phyloP scores from a whole-genome alignment of 2,888 invertebrate genomes.

The Dynastes maya region DNA sequence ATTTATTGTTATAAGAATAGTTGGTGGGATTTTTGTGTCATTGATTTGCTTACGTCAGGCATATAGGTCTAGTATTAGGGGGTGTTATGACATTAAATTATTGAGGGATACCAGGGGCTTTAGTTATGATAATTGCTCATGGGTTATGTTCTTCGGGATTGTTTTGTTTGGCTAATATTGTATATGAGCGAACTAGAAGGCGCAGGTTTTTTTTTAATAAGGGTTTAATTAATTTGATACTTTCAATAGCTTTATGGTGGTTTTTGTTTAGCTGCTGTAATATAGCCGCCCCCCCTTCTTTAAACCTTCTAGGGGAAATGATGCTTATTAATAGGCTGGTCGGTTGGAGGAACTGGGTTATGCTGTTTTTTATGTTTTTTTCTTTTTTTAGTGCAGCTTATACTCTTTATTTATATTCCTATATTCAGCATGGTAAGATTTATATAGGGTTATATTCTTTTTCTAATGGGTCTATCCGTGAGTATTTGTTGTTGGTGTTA shows the following conservation, averaged over 20 bases:
- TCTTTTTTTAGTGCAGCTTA: constrained; percentile 79
- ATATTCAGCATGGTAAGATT: constrained; percentile 76
- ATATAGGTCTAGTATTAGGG: constrained; percentile 78
- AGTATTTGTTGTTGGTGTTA: constrained; percentile 76
- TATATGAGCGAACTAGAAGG: constrained; percentile 75
- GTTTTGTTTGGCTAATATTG: constrained; percentile 79
- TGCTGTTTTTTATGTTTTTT: constrained; percentile 74
- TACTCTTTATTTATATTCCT: constrained; percentile 79
- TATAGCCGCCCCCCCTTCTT: constrained; percentile 79
- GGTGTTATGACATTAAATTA: constrained; percentile 74
- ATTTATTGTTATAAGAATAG: constrained; percentile 73
- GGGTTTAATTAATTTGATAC: constrained; percentile 76
- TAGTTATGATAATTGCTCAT: constrained; percentile 78
- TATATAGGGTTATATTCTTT: constrained; percentile 72
- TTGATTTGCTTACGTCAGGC: constrained; percentile 80
- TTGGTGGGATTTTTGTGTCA: constrained; percentile 76
- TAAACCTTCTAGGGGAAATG: constrained; percentile 81
- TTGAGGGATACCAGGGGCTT: constrained; percentile 73
- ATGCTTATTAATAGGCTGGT: constrained; percentile 76
- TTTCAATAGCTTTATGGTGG: constrained; percentile 76
- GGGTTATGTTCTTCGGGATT: constrained; percentile 78
- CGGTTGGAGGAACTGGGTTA: constrained; percentile 71
- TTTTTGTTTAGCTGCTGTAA: constrained; percentile 78
- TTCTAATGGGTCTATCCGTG: constrained; percentile 71
- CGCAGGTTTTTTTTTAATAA: constrained; percentile 79